Evolutionary conservation across 2,888 invertebrate genomes (phyloP), one percentile per base, ranked within the genome.

Genomic region (Synergus gifuensis): DNA sequence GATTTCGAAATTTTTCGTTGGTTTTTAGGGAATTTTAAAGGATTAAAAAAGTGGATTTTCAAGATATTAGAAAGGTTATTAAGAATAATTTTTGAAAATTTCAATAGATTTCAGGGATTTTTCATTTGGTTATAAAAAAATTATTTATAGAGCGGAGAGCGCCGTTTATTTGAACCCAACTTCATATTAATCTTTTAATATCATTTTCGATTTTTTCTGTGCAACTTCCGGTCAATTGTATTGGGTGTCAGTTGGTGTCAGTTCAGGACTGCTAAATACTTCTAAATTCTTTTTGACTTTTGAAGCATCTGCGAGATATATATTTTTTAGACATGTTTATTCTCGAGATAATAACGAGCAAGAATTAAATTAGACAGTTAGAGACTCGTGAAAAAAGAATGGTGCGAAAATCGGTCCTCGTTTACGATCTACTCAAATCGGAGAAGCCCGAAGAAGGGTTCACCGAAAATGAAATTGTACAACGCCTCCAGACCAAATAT

Each of bases 401-500:
- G 86, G 83, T 84, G 40, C 87, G 86, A 36, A 85, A 85, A 36
- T 88, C 89, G 76, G 80, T 79, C 36, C 82, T 89, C 58, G 86
- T 89, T 40, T 89, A 89, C 83, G 85, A 88, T 22, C 79, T 89
- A 36, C 80, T 89, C 54, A 86, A 85, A 58, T 83, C 83, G 22
- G 87, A 87, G 67, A 83, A 83, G 5, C 79, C 81, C 28, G 69
- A 84, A 36, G 81, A 85, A 22, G 73, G 73, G 36, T 36, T 73
- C 11, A 73, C 73, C 9, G 36, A 73, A 73, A 28, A 46, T 5
- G 73, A 73, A 73, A 73, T 73, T 54, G 11, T 28, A 9, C 54
- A 54, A 36, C 36, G 49, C 28, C n/a, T 73, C 5, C 9, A 73
- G 8, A 54, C 16, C 16, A 73, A 73, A 36, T 86, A 89, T 80